phyloP scores from a whole-genome alignment of 2,888 invertebrate genomes.

The Acrocera orbiculus region DNA sequence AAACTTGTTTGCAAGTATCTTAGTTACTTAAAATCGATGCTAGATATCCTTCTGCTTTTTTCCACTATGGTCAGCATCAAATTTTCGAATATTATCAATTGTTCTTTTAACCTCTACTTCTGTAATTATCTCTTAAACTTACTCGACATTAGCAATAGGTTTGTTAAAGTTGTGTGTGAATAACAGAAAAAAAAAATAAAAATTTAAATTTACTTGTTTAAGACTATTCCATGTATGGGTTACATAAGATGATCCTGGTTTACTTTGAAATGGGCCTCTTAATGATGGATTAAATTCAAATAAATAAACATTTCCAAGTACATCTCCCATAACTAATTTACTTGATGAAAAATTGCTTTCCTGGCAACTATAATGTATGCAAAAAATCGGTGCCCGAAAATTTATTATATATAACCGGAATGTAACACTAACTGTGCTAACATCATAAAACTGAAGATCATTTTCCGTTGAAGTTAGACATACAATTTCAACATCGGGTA shows the following conservation, averaged over 20 bases:
- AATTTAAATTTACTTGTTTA: slow-evolving; percentile 26
- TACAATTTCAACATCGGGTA: slow-evolving; percentile 61
- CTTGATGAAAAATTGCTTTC: slow-evolving; percentile 17
- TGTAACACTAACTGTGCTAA: slow-evolving; percentile 53
- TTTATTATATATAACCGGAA: slow-evolving; percentile 51
- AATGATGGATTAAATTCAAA: slow-evolving; percentile 42
- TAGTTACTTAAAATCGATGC: no score
- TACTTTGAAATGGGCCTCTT: slow-evolving; percentile 53
- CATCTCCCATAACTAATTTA: slow-evolving; percentile 57
- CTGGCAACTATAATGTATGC: slow-evolving; percentile 23
- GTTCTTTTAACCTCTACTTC: no score
- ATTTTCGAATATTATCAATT: no score
- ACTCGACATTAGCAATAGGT: no score
- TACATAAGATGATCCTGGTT: slow-evolving; percentile 41
- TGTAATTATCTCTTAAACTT: no score
- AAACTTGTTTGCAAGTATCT: no score
- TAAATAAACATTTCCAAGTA: slow-evolving; percentile 48
- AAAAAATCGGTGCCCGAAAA: slow-evolving; percentile 25
- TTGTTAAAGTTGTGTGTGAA: no score
- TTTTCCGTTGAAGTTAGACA: slow-evolving; percentile 61
- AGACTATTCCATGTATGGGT: slow-evolving; percentile 41
- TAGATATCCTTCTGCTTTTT: no score
- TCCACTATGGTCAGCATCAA: no score
- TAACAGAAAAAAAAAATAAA: not conserved
- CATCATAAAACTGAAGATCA: slow-evolving; percentile 66